Percentiles rank a stretch among this genome's conserved stretches.
These are phyloP conservation scores for Vanacampus margaritifer DNA, from an alignment of 2,113 vertebrate species.

Conservation along the genomic window DNA sequence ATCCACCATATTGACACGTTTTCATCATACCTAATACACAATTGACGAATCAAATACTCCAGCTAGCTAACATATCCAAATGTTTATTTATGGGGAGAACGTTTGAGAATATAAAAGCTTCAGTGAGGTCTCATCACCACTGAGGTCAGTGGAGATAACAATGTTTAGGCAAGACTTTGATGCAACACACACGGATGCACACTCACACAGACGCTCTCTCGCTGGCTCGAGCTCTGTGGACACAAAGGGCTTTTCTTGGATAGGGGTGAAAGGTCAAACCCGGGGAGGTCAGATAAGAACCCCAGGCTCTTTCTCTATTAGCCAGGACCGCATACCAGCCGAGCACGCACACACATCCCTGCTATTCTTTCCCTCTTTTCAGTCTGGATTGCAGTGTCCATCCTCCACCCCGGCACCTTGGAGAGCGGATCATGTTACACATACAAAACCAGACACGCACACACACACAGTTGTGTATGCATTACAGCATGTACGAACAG, in stretches of 20 bases:
- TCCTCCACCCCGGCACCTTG: conserved; percentile 27
- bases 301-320: conserved; percentile 56
- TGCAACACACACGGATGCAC: conserved; percentile 56
- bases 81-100: conserved; percentile 8
- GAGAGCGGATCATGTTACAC: conserved; percentile 40
- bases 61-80: conserved; percentile 36
- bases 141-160: conserved; percentile 76
- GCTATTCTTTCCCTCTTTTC: conserved; percentile 42
- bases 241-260: conserved; percentile 64
- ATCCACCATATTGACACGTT: background rate
- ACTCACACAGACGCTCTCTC: conserved; percentile 35
- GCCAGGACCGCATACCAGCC: conserved; percentile 57
- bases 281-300: conserved; percentile 68
- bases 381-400: conserved; percentile 20
- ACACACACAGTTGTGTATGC: background rate
- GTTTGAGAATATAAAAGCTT: conserved; percentile 19
- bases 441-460: conserved; percentile 7
- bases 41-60: background rate
- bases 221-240: conserved; percentile 44
- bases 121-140: conserved; percentile 57
- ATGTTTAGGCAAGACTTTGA: conserved; percentile 81
- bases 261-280: conserved; percentile 61
- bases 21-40: background rate
- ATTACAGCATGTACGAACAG: background rate
- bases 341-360: conserved; percentile 26